Evolutionary conservation across 2,113 vertebrate species (phyloP).

Genomic region (Cyrtonyx montezumae): DNA sequence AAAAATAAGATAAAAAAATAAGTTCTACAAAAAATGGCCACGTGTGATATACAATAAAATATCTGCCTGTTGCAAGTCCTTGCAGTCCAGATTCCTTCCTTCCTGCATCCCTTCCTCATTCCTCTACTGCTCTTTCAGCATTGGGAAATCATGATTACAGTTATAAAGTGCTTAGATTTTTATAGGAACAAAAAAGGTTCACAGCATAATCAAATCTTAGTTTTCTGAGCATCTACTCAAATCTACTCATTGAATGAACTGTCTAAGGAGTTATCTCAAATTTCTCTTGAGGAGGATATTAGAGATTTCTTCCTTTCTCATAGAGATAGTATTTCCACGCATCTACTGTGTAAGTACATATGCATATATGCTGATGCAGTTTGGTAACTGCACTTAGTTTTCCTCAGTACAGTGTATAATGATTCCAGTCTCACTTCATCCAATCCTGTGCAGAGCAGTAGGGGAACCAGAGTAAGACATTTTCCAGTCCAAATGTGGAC

Average conservation of each 20-base stretch:
- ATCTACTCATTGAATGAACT: neutral
- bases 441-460: neutral
- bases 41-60: neutral
- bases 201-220: neutral
- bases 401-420: neutral
- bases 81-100: neutral
- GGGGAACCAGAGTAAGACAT: neutral
- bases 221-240: neutral
- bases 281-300: neutral
- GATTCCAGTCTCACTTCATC: neutral
- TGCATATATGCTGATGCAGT: neutral
- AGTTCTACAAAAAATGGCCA: neutral
- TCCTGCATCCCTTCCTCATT: neutral
- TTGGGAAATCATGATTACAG: neutral
- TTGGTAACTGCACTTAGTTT: neutral
- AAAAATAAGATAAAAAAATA: neutral
- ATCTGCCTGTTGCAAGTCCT: neutral
- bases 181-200: neutral
- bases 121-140: neutral
- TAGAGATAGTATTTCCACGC: neutral
- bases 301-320: neutral
- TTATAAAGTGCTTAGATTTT: neutral
- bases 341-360: neutral
- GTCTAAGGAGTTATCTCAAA: neutral
- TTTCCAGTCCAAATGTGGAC: constrained; percentile 32